These are phyloP conservation scores for Trissolcus brochymenae DNA, from an alignment of 2,888 invertebrate species.

Conservation along the genomic window DNA sequence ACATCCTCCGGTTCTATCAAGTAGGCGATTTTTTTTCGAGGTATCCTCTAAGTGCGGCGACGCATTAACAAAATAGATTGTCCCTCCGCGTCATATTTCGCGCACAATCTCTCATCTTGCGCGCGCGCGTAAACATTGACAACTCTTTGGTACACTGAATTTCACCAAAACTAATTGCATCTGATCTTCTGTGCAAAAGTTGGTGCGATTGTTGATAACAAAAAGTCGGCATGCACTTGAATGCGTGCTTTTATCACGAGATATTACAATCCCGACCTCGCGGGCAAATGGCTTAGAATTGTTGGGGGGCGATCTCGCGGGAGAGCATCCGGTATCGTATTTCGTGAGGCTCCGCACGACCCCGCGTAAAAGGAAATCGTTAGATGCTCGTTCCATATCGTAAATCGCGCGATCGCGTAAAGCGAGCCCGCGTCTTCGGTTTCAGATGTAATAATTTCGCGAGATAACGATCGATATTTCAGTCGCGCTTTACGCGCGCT, in stretches of 20 bases:
- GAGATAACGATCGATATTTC: slow-evolving; percentile 60
- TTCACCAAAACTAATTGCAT: slow-evolving; percentile 43
- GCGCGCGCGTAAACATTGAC: slow-evolving; percentile 5
- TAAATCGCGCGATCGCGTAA: slow-evolving; percentile 70
- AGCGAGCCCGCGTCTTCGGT: slow-evolving; percentile 66
- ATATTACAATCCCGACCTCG: slow-evolving; percentile 50
- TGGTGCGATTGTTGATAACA: slow-evolving; percentile 27
- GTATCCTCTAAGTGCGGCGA: too few species aligned
- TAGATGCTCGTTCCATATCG: slow-evolving; percentile 56
- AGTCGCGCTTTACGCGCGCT: slow-evolving; percentile 52
- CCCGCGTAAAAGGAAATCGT: slow-evolving; percentile 57
- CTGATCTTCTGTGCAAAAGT: slow-evolving; percentile 26
- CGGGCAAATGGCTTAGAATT: slow-evolving; percentile 51
- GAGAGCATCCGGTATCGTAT: slow-evolving; percentile 65
- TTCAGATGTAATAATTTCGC: slow-evolving; percentile 69
- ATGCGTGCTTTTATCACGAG: slow-evolving; percentile 52
- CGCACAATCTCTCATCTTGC: slow-evolving; percentile 34
- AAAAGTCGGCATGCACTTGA: slow-evolving; percentile 44
- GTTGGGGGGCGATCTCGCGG: slow-evolving; percentile 39
- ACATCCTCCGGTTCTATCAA: too few species aligned
- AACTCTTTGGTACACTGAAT: slow-evolving; percentile 29
- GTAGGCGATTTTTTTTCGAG: too few species aligned
- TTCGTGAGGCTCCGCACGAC: slow-evolving; percentile 64
- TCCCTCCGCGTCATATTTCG: slow-evolving; percentile 17
- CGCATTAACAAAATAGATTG: too few species aligned